Percentiles rank a stretch among this genome's conserved stretches.
These are phyloP conservation scores for Epizoanthus ramosus DNA, from an alignment of 92 coral and sea anemone species.

Conservation along the genomic window DNA sequence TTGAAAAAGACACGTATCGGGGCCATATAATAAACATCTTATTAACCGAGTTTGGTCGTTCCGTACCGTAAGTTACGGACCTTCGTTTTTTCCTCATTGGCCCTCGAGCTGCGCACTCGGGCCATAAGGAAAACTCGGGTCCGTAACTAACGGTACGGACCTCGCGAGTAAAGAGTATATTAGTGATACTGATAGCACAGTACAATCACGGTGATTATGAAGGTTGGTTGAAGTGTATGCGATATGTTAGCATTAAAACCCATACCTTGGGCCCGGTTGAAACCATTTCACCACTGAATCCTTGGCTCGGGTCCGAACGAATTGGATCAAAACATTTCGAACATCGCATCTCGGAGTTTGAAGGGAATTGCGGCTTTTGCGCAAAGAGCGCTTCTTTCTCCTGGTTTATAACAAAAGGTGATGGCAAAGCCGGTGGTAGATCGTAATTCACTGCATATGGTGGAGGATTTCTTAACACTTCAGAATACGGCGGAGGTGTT, in stretches of 20 bases:
- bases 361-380: slow-evolving; percentile 53
- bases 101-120: no score
- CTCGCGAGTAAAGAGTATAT: no score
- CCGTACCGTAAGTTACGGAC: no score
- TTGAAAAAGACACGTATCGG: no score
- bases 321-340: slow-evolving; percentile 92
- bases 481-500: slow-evolving; percentile 86
- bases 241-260: no score
- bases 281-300: slow-evolving; percentile 85
- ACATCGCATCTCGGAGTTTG: slow-evolving; percentile 79
- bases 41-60: no score
- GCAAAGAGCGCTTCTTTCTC: slow-evolving; percentile 66
- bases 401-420: slow-evolving; percentile 71
- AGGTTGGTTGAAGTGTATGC: background rate
- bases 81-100: no score
- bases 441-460: slow-evolving; percentile 45
- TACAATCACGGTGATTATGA: background rate
- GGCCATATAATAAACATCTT: no score
- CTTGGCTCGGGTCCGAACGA: slow-evolving; percentile 78
- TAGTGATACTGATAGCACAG: no score
- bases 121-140: no score
- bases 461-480: slow-evolving; percentile 45
- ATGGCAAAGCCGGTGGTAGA: slow-evolving; percentile 53
- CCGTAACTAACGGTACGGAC: no score
- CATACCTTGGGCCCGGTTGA: slow-evolving; percentile 84